Evolutionary conservation across 2,888 invertebrate genomes (phyloP).

Genomic region (Adelognathus sp.): DNA sequence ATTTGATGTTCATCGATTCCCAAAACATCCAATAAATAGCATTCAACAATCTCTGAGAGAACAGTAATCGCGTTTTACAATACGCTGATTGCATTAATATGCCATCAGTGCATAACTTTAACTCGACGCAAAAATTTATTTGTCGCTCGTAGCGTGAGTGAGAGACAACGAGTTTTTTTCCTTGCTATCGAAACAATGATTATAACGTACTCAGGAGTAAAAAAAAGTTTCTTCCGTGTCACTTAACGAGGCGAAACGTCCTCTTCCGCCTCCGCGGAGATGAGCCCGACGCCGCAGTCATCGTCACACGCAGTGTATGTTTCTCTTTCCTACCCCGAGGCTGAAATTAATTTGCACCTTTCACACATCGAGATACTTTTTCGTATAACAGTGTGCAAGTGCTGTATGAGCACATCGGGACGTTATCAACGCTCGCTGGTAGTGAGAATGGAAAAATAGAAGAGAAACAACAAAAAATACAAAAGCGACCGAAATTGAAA

Average conservation of each 20-base stretch:
- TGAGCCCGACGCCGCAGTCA: background rate
- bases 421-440: slow-evolving; percentile 31
- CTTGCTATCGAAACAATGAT: background rate
- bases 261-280: slow-evolving; percentile 17
- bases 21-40: no score
- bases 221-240: background rate
- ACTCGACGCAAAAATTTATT: no score
- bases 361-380: slow-evolving; percentile 9
- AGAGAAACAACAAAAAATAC: background rate
- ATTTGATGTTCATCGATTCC: no score
- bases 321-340: background rate
- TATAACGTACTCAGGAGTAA: background rate
- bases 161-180: background rate
- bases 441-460: background rate
- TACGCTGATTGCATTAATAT: no score
- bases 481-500: background rate
- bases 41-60: no score
- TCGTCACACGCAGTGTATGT: background rate
- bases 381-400: background rate
- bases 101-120: no score
- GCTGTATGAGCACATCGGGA: background rate
- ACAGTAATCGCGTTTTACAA: no score
- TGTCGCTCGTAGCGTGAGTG: background rate
- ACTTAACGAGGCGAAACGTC: slow-evolving; percentile 28
- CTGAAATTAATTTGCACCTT: slow-evolving; percentile 39